A percentile compares a stretch with the other conserved stretches of the same genome.
Conservation (phyloP, 2,797 vertebrate species). For the Philypnodon macrostomus region DNA sequence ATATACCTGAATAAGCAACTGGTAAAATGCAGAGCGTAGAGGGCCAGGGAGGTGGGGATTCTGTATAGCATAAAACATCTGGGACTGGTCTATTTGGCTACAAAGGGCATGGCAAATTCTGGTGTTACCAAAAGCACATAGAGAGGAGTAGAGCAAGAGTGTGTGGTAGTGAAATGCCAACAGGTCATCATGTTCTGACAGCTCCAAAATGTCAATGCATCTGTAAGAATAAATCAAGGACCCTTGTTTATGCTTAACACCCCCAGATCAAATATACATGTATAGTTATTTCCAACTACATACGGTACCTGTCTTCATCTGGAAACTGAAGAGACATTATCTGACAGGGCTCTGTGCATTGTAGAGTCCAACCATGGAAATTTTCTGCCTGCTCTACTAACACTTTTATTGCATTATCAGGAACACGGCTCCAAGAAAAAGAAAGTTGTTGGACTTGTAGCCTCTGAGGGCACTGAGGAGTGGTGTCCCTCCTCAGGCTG, state of each 20-base stretch:
- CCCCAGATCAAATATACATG: neutral
- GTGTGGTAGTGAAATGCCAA: constrained; percentile 89
- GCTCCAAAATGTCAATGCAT: constrained; percentile 90
- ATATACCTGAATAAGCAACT: constrained; percentile 85
- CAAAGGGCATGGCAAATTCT: constrained; percentile 89
- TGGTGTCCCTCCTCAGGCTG: constrained; percentile 83
- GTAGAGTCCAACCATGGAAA: constrained; percentile 86
- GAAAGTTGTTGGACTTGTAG: constrained; percentile 87
- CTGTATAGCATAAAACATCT: constrained; percentile 88
- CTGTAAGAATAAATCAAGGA: constrained; percentile 57
- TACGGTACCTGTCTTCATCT: constrained; percentile 93
- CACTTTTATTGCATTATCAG: constrained; percentile 80
- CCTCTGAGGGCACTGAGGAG: constrained; percentile 88
- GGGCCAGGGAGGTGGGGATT: constrained; percentile 85
- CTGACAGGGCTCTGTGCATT: constrained; percentile 83
- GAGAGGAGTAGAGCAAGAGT: constrained; percentile 88
- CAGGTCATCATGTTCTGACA: constrained; percentile 86
- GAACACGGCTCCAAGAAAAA: constrained; percentile 86
- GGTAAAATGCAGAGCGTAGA: constrained; percentile 86
- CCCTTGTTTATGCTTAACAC: neutral
- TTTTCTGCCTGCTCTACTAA: constrained; percentile 81
- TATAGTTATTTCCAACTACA: constrained; percentile 4
- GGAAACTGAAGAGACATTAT: constrained; percentile 91
- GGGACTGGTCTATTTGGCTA: constrained; percentile 91
- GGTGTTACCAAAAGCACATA: constrained; percentile 90